phyloP scores from a whole-genome alignment of 2,888 invertebrate species.

The Cistogaster globosa region DNA sequence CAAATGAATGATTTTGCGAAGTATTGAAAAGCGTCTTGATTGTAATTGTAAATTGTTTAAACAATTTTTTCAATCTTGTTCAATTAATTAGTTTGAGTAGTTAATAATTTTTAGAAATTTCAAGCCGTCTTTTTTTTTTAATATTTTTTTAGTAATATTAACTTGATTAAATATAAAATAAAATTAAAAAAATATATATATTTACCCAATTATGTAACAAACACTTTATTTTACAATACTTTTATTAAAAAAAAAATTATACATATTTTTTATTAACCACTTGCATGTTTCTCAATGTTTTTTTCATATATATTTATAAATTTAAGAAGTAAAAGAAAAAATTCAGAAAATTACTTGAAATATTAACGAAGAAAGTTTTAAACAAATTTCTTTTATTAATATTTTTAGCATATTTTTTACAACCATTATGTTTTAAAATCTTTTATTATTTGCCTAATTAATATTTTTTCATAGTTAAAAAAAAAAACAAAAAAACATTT shows the following conservation, averaged over 20 bases:
- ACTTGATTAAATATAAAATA: conserved; percentile 52
- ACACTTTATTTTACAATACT: conserved; percentile 45
- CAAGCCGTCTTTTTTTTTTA: conserved; percentile 41
- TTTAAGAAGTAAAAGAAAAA: conserved; percentile 58
- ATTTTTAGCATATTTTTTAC: conserved; percentile 41
- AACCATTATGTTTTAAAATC: conserved; percentile 45
- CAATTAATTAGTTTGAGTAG: conserved; percentile 28
- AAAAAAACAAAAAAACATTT: not conserved
- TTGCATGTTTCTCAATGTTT: conserved; percentile 83
- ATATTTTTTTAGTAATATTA: conserved; percentile 54
- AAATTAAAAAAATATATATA: conserved; percentile 57
- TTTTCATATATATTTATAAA: conserved; percentile 52
- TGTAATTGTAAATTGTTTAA: not conserved
- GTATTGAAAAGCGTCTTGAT: not conserved
- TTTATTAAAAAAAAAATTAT: conserved; percentile 64
- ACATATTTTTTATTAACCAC: conserved; percentile 68
- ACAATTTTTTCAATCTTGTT: not conserved
- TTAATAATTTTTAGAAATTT: conserved; percentile 27
- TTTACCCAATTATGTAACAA: conserved; percentile 71
- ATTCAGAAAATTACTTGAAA: conserved; percentile 24
- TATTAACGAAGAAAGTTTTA: conserved; percentile 36
- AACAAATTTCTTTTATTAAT: conserved; percentile 32
- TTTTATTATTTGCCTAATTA: conserved; percentile 77
- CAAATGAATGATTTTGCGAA: not conserved
- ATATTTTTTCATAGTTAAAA: conserved; percentile 73